Conservation (phyloP, 2,888 invertebrate genomes). For the Julus scandinavius region DNA sequence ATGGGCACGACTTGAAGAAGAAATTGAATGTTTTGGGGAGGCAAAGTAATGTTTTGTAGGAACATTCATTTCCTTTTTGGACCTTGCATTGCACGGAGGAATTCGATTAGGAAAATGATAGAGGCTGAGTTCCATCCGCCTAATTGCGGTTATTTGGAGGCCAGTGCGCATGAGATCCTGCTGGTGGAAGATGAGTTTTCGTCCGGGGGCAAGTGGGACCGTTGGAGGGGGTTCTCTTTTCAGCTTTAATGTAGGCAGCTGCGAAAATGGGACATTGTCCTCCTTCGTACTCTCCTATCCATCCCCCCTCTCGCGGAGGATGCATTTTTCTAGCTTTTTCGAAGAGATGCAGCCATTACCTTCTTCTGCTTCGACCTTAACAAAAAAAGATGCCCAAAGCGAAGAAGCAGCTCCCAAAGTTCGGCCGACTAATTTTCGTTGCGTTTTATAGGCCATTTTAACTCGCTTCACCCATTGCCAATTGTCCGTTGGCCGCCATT, state of each 20-base stretch:
- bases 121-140: background rate
- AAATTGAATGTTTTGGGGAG: too few relatives aligned
- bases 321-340: background rate
- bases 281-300: conserved; percentile 1
- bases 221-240: background rate
- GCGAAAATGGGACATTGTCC: conserved; percentile 17
- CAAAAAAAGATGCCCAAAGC: background rate
- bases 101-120: background rate
- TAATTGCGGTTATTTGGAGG: background rate
- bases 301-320: background rate
- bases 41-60: too few relatives aligned
- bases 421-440: background rate
- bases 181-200: background rate
- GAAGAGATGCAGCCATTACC: conserved; percentile 8
- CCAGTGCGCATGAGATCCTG: too few relatives aligned
- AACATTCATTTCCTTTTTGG: too few relatives aligned
- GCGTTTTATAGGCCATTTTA: background rate
- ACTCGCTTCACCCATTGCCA: too few relatives aligned
- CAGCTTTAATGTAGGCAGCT: background rate
- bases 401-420: background rate
- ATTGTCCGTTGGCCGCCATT: background rate
- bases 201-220: conserved; percentile 18
- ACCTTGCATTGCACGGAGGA: too few relatives aligned
- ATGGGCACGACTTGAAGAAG: too few relatives aligned
- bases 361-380: background rate